These are phyloP conservation scores for Neosilurus hyrtlii DNA, from an alignment of 2,797 vertebrate genomes.

Conservation along the genomic window DNA sequence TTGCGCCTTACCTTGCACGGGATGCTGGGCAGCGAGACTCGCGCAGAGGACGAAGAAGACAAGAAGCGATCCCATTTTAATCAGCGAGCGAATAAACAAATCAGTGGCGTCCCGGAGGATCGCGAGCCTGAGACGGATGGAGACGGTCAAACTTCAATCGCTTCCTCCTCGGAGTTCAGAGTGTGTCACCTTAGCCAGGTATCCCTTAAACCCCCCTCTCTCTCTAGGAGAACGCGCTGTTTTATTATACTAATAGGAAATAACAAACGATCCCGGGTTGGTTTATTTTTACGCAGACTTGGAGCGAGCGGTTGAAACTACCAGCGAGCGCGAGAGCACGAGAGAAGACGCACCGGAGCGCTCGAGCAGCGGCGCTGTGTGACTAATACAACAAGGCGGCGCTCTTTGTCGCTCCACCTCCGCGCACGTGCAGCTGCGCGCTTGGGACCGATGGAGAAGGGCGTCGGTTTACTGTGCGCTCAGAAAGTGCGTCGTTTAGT, in stretches of 20 bases:
- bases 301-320: constrained; percentile 45
- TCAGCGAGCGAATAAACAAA: background rate
- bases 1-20: constrained; percentile 72
- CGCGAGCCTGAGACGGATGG: constrained; percentile 52
- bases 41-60: constrained; percentile 70
- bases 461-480: constrained; percentile 13
- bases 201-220: constrained; percentile 60
- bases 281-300: constrained; percentile 38
- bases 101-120: constrained; percentile 56
- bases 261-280: background rate
- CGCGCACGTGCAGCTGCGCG: constrained; percentile 42
- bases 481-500: background rate
- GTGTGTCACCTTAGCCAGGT: constrained; percentile 62
- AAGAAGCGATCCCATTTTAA: constrained; percentile 77
- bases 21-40: constrained; percentile 75
- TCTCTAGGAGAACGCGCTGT: background rate
- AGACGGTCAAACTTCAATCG: constrained; percentile 55
- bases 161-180: constrained; percentile 44
- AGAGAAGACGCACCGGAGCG: constrained; percentile 45
- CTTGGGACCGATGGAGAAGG: constrained; percentile 1
- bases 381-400: constrained; percentile 51
- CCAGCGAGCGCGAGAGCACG: constrained; percentile 31
- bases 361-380: constrained; percentile 66
- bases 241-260: background rate
- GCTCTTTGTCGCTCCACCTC: constrained; percentile 52